Percentiles rank a stretch among this genome's conserved stretches.
Evolutionary conservation across 2,797 vertebrate species (phyloP).

Genomic region (Anisognathus igniventris): DNA sequence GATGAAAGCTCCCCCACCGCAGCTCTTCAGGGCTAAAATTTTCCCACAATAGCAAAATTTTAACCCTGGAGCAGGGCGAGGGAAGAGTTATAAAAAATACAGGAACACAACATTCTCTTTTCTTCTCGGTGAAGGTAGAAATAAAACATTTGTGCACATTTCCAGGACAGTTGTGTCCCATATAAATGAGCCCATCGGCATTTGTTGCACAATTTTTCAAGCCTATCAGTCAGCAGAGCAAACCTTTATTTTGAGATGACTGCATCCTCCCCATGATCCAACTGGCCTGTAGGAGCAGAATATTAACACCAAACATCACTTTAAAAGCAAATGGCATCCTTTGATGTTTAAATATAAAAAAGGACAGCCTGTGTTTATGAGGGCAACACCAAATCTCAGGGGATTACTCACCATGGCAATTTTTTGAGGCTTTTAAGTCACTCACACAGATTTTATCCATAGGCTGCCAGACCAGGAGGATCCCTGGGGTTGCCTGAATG

Average conservation of each 20-base stretch:
- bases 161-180: neutral
- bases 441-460: neutral
- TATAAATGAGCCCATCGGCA: neutral
- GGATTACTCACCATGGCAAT: neutral
- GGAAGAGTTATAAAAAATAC: neutral
- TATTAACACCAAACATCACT: neutral
- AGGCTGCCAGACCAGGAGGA: neutral
- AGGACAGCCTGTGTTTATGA: neutral
- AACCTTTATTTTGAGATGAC: neutral
- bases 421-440: neutral
- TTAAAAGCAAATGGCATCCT: neutral
- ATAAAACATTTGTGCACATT: neutral
- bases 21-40: neutral
- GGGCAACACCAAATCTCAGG: neutral
- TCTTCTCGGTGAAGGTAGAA: neutral
- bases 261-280: neutral
- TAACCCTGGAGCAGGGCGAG: neutral
- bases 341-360: neutral
- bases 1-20: neutral
- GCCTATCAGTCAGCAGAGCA: neutral
- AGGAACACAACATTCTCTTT: neutral
- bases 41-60: neutral
- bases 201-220: neutral
- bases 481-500: neutral
- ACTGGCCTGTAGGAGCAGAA: neutral